Conservation (phyloP, 2,888 invertebrate species). For the Cheilosia vulpina region DNA sequence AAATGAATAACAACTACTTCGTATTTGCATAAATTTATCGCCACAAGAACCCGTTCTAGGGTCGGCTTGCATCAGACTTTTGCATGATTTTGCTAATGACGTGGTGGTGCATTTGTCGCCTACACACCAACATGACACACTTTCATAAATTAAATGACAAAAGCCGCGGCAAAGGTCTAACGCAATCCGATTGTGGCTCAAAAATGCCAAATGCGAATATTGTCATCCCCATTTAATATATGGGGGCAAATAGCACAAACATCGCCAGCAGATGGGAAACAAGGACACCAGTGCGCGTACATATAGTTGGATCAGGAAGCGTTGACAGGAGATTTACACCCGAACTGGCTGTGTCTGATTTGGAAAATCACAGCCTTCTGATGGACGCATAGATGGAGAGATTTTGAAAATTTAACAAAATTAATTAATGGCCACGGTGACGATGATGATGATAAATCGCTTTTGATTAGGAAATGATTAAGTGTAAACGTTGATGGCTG, state of each 20-base stretch:
- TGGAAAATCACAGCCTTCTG: constrained; percentile 2
- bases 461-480: constrained; percentile 31
- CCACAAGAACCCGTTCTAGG: neutral
- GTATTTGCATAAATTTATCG: constrained; percentile 4
- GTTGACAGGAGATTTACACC: neutral
- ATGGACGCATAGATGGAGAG: constrained; percentile 8
- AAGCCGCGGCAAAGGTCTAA: constrained; percentile 1
- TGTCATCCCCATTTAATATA: constrained; percentile 4
- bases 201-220: constrained; percentile 7
- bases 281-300: neutral
- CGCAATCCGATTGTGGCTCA: neutral
- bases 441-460: constrained; percentile 42
- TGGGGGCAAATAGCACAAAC: constrained; percentile 1
- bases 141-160: constrained; percentile 30
- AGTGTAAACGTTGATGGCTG: neutral
- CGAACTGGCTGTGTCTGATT: constrained; percentile 4
- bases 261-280: neutral
- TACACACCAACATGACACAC: neutral
- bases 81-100: neutral
- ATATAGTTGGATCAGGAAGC: too few relatives aligned
- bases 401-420: constrained; percentile 28
- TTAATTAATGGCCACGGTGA: constrained; percentile 27
- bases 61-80: neutral
- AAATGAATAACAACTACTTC: neutral
- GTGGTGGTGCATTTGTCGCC: too few relatives aligned